Percentiles rank a stretch among this genome's conserved stretches.
Conservation (phyloP, 2,888 invertebrate species). For the Drosophila atripex region DNA sequence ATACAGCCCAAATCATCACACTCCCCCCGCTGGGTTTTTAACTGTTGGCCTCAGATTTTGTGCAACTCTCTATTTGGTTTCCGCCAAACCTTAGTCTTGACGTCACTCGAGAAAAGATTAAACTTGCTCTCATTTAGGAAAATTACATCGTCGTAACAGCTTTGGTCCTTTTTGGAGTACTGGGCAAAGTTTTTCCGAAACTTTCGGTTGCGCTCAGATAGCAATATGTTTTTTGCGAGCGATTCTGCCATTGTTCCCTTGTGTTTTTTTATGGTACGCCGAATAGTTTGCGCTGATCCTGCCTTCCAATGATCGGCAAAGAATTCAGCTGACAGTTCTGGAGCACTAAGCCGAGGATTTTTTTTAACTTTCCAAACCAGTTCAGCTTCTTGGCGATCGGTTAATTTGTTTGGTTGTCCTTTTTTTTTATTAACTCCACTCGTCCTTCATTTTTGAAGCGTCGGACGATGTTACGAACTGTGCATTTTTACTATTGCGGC, state of each 20-base stretch:
- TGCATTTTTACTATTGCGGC: too few species aligned
- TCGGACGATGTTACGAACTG: too few species aligned
- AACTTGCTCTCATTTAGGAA: constrained; percentile 65
- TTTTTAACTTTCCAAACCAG: constrained; percentile 10
- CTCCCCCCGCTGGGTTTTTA: constrained; percentile 67
- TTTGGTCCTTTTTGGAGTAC: constrained; percentile 40
- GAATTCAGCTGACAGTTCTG: constrained; percentile 8
- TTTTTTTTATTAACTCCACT: too few species aligned
- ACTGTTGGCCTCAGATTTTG: constrained; percentile 52
- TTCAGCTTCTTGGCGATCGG: constrained; percentile 9
- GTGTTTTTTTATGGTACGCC: constrained; percentile 27
- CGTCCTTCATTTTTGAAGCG: too few species aligned
- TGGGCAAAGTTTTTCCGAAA: constrained; percentile 28
- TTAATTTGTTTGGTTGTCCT: constrained; percentile 22
- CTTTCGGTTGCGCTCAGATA: too few species aligned
- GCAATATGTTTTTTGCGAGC: too few species aligned
- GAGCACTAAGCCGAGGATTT: constrained; percentile 8
- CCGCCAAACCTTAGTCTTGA: constrained; percentile 32
- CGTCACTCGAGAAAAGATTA: constrained; percentile 46
- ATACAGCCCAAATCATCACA: constrained; percentile 65
- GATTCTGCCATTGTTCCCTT: too few species aligned
- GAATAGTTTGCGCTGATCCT: constrained; percentile 26
- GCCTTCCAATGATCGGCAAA: constrained; percentile 18
- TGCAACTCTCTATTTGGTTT: constrained; percentile 44
- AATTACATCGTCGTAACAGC: constrained; percentile 63